Conservation (phyloP, 2,797 vertebrate genomes). For the Pantherophis vulpinus region DNA sequence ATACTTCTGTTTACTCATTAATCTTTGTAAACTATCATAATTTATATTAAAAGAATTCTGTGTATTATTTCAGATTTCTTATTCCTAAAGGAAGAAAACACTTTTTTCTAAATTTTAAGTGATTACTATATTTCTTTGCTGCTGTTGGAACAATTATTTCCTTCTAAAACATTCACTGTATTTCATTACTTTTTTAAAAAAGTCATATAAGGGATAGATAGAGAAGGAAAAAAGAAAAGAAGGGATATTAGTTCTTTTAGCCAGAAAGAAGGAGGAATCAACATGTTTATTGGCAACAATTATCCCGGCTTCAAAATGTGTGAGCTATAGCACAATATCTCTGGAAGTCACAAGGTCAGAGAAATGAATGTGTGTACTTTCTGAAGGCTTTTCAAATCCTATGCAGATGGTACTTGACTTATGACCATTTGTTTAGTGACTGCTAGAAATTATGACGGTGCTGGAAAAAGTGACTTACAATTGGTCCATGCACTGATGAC, state of each 20-base stretch:
- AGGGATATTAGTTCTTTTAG: not conserved
- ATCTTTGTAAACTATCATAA: not conserved
- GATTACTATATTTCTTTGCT: not conserved
- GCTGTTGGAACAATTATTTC: not conserved
- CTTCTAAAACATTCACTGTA: not conserved
- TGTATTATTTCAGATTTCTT: not conserved
- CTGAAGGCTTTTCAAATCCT: not conserved
- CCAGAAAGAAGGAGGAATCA: not conserved
- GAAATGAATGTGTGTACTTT: not conserved
- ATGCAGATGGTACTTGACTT: too few relatives aligned
- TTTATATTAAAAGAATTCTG: not conserved
- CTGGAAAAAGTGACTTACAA: too few relatives aligned
- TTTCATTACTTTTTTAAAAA: not conserved
- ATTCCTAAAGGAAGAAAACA: not conserved
- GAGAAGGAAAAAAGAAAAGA: not conserved
- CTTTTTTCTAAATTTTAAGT: not conserved
- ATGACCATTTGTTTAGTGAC: too few relatives aligned
- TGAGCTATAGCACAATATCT: not conserved
- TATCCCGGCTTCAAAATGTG: not conserved
- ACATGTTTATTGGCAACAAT: not conserved
- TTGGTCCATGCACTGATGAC: too few relatives aligned
- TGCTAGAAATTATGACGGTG: too few relatives aligned
- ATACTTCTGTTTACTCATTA: not conserved
- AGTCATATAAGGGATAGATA: not conserved
- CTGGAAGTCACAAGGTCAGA: not conserved